phyloP scores from a whole-genome alignment of 2,113 vertebrate species.

The Myotis davidii region DNA sequence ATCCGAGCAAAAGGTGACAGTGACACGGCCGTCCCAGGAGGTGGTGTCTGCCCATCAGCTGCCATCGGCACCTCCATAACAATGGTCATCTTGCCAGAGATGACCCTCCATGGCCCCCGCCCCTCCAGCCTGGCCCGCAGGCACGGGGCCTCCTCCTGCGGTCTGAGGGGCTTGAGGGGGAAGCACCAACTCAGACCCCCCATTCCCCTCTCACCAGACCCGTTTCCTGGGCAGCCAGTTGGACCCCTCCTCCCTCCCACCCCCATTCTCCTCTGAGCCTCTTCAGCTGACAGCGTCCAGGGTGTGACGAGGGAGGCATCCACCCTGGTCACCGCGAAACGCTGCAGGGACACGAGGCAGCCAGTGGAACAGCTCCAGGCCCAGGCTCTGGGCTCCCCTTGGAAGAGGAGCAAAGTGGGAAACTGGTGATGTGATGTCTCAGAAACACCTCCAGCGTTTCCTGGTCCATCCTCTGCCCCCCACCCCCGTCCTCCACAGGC shows the following conservation, averaged over 20 bases:
- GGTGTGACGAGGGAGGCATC: neutral
- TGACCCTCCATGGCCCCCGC: neutral
- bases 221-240: neutral
- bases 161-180: neutral
- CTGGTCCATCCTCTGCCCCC: fast-evolving
- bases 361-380: fast-evolving
- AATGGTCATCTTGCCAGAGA: no score
- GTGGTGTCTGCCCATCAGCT: fast-evolving
- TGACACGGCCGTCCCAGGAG: fast-evolving
- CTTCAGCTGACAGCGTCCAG: neutral
- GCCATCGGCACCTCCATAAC: neutral
- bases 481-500: neutral
- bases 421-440: fast-evolving
- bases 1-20: fast-evolving
- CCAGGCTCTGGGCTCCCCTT: neutral
- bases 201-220: neutral
- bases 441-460: neutral
- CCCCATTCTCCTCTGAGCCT: neutral
- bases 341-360: fast-evolving
- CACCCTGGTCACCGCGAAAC: fast-evolving
- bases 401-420: neutral
- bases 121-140: neutral
- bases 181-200: neutral
- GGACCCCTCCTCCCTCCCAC: neutral
- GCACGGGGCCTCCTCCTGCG: neutral